Evolutionary conservation across 2,797 vertebrate species (phyloP), one percentile per base, ranked within the genome.

Genomic region (Karalla daura): DNA sequence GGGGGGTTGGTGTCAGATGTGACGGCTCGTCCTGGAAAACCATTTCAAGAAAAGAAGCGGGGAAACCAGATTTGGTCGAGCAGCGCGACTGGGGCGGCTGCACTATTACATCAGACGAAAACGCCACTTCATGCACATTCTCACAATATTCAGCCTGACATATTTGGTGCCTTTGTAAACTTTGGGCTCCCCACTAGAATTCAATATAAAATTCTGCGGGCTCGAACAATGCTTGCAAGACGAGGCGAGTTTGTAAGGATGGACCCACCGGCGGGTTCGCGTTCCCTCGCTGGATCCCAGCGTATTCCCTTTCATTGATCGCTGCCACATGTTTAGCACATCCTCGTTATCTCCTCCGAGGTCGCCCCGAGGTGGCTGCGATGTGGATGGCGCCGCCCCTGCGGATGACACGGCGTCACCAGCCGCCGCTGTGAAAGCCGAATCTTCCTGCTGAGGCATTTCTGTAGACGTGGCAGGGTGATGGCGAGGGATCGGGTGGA

Each of bases 151-250:
- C 44, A 43, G 27, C 36, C 12, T 11, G 52, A 51, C 63, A 63
- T 61, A 39, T 76, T 61, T 61, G 39, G 53, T 63, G 23, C 78
- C 40, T 61, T 27, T 67, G 45, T 49, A 62, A 71, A 71, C 66
- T n/a, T 35, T 37, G 30, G 15, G 27, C 45, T 67, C n/a, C 30
- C 62, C 47, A 15, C 58, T 28, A 46, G 18, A 74, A 65, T 63
- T 53, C 35, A 37, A 60, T 63, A 15, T 58, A 8, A 63, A 62
- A 49, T 56, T 28, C 44, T 66, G 59, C 3, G 50, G 67, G 21
- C 76, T 71, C 44, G 41, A 74, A 78, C 78, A 76, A 69, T 66
- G 60, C 56, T 67, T 82, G 63, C 76, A 46, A 4, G 55, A 28
- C 17, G 74, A 58, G 45, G n/a, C 21, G 9, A 32, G 45, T 66